Percentiles rank a stretch among this genome's conserved stretches.
These are phyloP conservation scores for Helogale parvula DNA, from an alignment of 2,113 vertebrate species.

Conservation along the genomic window DNA sequence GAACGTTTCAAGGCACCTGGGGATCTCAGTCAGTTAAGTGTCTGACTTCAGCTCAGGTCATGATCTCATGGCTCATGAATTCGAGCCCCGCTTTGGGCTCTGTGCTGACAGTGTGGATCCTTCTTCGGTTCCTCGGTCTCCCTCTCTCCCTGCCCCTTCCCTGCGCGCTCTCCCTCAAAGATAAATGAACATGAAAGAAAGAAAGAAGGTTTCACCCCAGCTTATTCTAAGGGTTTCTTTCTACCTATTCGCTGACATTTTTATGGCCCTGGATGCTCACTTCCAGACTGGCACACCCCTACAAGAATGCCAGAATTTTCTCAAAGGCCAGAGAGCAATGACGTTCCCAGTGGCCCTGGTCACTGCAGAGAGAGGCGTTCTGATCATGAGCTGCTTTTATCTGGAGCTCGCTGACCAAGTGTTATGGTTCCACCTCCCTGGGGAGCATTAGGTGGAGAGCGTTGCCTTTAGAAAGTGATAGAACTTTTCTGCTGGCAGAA, in stretches of 20 bases:
- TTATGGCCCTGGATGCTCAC: neutral
- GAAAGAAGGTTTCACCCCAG: neutral
- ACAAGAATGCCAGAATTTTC: neutral
- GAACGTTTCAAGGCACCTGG: neutral
- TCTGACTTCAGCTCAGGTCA: no score
- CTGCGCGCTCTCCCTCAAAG: no score
- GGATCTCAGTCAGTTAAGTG: no score
- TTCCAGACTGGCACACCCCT: neutral
- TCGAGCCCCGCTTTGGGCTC: no score
- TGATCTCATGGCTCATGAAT: no score
- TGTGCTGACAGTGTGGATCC: no score
- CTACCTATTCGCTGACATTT: neutral
- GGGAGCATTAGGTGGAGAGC: neutral
- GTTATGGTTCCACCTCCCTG: neutral
- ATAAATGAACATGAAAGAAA: no score
- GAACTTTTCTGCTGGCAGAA: neutral
- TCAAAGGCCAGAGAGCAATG: neutral
- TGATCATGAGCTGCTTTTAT: neutral
- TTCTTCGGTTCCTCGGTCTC: no score
- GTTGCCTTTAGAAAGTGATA: neutral
- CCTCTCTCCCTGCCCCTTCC: no score
- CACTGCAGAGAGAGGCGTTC: neutral
- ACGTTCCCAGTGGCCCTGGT: accelerated
- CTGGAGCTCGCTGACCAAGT: neutral
- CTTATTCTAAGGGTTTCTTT: neutral